phyloP scores from a whole-genome alignment of 1,140 invertebrate species.

The Drosophila pachea region DNA sequence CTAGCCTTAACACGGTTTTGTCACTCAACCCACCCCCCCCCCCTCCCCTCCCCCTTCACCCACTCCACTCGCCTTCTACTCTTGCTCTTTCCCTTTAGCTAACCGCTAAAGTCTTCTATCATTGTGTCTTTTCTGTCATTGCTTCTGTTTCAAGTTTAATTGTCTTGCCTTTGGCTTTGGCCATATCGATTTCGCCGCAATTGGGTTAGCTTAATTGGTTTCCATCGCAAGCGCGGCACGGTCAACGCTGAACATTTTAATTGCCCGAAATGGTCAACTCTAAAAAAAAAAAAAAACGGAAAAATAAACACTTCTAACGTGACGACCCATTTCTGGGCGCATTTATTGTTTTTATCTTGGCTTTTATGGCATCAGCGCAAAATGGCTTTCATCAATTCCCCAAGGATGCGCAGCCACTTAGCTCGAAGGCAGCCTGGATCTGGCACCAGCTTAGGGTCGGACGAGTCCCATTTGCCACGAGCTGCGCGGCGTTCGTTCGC shows the following conservation, averaged over 20 bases:
- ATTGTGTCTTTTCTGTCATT: constrained; percentile 1
- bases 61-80: too few species aligned
- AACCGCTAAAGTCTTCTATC: background rate
- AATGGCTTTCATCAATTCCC: constrained; percentile 67
- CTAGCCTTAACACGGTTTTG: constrained; percentile 67
- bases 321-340: constrained; percentile 9
- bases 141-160: constrained; percentile 71
- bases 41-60: too few species aligned
- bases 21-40: constrained; percentile 14
- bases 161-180: constrained; percentile 48
- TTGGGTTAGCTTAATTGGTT: constrained; percentile 51
- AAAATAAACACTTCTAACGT: constrained; percentile 19
- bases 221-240: background rate
- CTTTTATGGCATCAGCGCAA: constrained; percentile 16
- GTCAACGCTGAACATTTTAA: constrained; percentile 35
- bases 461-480: constrained; percentile 4
- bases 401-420: constrained; percentile 59
- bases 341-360: constrained; percentile 16
- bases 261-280: constrained; percentile 29
- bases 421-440: constrained; percentile 32
- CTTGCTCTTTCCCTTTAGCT: too few species aligned
- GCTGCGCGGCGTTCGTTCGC: too few species aligned
- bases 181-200: constrained; percentile 60
- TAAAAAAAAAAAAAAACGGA: constrained; percentile 5
- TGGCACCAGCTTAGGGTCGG: constrained; percentile 2